Conservation (phyloP, 2,797 vertebrate species). For the Hippoglossus hippoglossus region DNA sequence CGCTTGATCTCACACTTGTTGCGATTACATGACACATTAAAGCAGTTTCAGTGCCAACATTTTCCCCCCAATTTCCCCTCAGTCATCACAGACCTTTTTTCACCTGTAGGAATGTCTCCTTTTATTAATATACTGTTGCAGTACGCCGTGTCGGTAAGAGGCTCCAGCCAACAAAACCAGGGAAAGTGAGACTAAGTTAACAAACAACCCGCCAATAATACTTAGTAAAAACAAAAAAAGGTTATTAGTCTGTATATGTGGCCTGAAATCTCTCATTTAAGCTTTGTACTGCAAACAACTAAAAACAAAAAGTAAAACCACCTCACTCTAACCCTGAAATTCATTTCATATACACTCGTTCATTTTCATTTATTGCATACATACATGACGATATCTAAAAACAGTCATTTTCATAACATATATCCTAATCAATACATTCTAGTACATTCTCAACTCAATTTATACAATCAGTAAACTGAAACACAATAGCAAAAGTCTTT, state of each 20-base stretch:
- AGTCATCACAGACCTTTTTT: conserved; percentile 21
- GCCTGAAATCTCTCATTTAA: neutral
- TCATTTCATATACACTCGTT: too few relatives aligned
- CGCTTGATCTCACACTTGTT: conserved; percentile 76
- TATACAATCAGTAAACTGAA: conserved; percentile 12
- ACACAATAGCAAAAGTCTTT: neutral
- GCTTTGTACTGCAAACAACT: too few relatives aligned
- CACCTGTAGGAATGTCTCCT: conserved; percentile 30
- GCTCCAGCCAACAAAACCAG: neutral
- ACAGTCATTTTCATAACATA: neutral
- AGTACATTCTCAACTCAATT: neutral
- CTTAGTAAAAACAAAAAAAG: neutral
- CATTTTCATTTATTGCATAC: too few relatives aligned
- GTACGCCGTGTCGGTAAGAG: neutral
- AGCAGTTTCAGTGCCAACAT: conserved; percentile 55
- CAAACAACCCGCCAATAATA: neutral
- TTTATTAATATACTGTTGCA: conserved; percentile 42
- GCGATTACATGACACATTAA: conserved; percentile 73
- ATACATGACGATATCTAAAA: neutral
- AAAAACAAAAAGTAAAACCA: too few relatives aligned
- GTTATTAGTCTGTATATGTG: neutral
- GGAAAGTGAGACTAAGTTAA: neutral
- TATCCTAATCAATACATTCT: conserved; percentile 10
- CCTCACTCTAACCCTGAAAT: too few relatives aligned
- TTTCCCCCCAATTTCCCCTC: neutral